Evolutionary conservation across 2,888 invertebrate species (phyloP).

Genomic region (Eupithecia subfuscata): DNA sequence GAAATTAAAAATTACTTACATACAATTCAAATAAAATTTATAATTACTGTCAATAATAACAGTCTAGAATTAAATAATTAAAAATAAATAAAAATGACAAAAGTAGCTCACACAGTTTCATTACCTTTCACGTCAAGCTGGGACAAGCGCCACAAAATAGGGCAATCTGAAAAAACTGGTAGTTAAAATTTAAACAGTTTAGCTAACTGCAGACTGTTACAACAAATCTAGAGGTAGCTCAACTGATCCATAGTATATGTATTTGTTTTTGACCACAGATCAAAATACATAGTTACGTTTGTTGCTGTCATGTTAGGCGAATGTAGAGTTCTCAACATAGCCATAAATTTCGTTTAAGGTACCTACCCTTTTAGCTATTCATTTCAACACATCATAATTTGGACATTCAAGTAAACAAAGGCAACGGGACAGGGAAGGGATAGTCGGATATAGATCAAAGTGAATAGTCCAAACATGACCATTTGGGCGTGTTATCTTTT

Average conservation of each 20-base stretch:
- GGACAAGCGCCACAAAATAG: too few relatives aligned
- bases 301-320: neutral
- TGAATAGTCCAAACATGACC: slow-evolving; percentile 36
- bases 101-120: too few relatives aligned
- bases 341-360: neutral
- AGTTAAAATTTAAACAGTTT: too few relatives aligned
- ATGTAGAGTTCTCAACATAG: neutral
- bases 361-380: neutral
- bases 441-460: slow-evolving; percentile 37
- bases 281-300: neutral
- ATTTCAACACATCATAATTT: slow-evolving; percentile 11
- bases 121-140: too few relatives aligned
- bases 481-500: slow-evolving; percentile 37
- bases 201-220: neutral
- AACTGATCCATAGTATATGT: too few relatives aligned
- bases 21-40: too few relatives aligned
- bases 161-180: too few relatives aligned
- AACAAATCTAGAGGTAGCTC: too few relatives aligned
- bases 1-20: too few relatives aligned
- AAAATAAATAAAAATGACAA: too few relatives aligned
- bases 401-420: slow-evolving; percentile 18
- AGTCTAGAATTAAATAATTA: too few relatives aligned
- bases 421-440: slow-evolving; percentile 1
- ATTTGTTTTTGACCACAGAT: neutral
- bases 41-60: too few relatives aligned